Conservation (phyloP, 2,888 invertebrate species). For the Cybosia mesomella region DNA sequence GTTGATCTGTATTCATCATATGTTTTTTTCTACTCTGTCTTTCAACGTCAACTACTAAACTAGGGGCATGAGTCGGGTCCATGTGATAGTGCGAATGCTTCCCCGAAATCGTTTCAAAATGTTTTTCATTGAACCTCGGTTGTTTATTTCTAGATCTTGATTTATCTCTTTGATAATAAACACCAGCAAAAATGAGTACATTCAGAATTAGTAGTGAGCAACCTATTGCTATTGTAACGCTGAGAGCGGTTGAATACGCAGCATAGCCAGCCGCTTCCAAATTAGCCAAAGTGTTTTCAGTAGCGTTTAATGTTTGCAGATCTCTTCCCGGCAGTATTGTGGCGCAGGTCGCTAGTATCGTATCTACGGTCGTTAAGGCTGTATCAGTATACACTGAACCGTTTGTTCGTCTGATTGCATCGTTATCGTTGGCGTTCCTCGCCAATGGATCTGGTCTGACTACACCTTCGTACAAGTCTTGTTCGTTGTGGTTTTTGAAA, state of each 20-base stretch:
- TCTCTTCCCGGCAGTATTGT: conserved; percentile 87
- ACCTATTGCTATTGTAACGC: conserved; percentile 93
- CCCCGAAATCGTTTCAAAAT: conserved; percentile 91
- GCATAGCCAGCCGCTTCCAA: conserved; percentile 93
- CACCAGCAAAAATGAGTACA: conserved; percentile 94
- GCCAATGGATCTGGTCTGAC: conserved; percentile 94
- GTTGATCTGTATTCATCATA: conserved; percentile 82
- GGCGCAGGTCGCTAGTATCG: conserved; percentile 90
- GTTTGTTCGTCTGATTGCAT: conserved; percentile 86
- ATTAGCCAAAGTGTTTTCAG: conserved; percentile 92
- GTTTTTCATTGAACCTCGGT: conserved; percentile 90
- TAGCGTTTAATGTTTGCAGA: conserved; percentile 82
- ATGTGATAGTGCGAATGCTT: conserved; percentile 94
- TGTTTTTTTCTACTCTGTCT: conserved; percentile 82
- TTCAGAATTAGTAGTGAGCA: conserved; percentile 93
- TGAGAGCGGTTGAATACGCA: conserved; percentile 91
- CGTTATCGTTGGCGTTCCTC: conserved; percentile 87
- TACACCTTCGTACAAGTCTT: conserved; percentile 95
- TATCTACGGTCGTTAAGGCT: conserved; percentile 90
- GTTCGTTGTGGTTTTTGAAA: conserved; percentile 95
- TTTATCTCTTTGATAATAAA: conserved; percentile 93
- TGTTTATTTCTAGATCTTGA: conserved; percentile 89
- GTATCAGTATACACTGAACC: conserved; percentile 85
- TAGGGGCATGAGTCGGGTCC: conserved; percentile 92
- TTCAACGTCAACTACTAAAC: conserved; percentile 94